phyloP scores from a whole-genome alignment of 2,888 invertebrate genomes.

The Pachymerium ferrugineum region DNA sequence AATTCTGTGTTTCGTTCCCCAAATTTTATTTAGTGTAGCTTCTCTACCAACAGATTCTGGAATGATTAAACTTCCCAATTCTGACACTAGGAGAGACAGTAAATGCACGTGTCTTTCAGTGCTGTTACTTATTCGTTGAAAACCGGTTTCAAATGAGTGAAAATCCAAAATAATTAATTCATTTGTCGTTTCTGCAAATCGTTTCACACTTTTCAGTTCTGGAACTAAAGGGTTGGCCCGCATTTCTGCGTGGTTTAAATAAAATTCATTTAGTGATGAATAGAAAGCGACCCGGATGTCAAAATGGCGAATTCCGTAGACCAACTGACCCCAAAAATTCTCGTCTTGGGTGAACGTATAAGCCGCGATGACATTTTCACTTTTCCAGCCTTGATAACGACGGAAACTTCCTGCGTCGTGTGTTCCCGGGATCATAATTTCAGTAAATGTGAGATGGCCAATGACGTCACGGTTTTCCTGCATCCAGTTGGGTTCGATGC shows the following conservation, averaged over 20 bases:
- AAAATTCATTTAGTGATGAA: slow-evolving; percentile 52
- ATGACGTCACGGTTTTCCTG: slow-evolving; percentile 35
- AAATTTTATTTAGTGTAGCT: slow-evolving; percentile 57
- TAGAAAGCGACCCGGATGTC: slow-evolving; percentile 73
- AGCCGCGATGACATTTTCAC: slow-evolving; percentile 30
- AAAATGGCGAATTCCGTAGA: slow-evolving; percentile 73
- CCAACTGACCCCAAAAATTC: slow-evolving; percentile 74
- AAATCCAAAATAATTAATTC: slow-evolving; percentile 65
- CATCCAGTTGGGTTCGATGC: slow-evolving; percentile 37
- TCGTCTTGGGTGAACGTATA: slow-evolving; percentile 58
- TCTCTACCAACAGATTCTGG: slow-evolving; percentile 52
- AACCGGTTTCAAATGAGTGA: slow-evolving; percentile 70
- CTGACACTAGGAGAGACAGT: slow-evolving; percentile 54
- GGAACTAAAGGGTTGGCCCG: slow-evolving; percentile 62
- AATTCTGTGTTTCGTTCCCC: slow-evolving; percentile 54
- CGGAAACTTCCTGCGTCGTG: slow-evolving; percentile 38
- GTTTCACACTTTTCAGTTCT: slow-evolving; percentile 47
- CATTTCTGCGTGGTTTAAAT: slow-evolving; percentile 67
- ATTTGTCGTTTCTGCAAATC: slow-evolving; percentile 41
- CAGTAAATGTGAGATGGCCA: not conserved
- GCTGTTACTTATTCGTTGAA: slow-evolving; percentile 43
- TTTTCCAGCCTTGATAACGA: slow-evolving; percentile 13
- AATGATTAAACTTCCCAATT: slow-evolving; percentile 56
- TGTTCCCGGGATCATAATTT: slow-evolving; percentile 34
- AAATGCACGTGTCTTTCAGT: slow-evolving; percentile 52